Evolutionary conservation across 2,113 vertebrate genomes (phyloP).

Genomic region (Salvelinus sp.): DNA sequence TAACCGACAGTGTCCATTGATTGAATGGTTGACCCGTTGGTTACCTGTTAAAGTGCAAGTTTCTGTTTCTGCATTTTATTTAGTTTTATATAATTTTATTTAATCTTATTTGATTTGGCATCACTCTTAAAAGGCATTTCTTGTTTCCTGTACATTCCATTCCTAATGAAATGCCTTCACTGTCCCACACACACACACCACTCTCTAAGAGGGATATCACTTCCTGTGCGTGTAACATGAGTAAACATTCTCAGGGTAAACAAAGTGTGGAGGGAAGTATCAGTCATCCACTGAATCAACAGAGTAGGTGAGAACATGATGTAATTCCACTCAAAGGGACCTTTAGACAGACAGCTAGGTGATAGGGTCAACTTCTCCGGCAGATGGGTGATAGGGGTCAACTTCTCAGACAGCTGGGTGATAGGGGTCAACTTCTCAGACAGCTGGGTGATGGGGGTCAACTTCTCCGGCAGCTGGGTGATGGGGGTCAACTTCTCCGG

Average conservation of each 20-base stretch:
- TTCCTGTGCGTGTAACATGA: constrained; percentile 49
- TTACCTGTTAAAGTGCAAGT: constrained; percentile 52
- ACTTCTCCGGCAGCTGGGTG: no score
- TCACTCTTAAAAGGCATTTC: constrained; percentile 22
- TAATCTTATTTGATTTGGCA: constrained; percentile 44
- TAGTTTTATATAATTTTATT: constrained; percentile 6
- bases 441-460: no score
- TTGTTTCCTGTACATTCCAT: constrained; percentile 17
- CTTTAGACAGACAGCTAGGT: background rate
- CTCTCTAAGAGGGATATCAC: constrained; percentile 21
- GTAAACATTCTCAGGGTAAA: constrained; percentile 36
- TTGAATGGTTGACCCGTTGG: constrained; percentile 30
- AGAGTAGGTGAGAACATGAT: background rate
- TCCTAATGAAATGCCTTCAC: background rate
- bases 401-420: no score
- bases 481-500: no score
- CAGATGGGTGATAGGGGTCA: no score
- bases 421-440: no score
- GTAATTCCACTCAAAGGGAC: constrained; percentile 19
- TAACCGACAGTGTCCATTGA: background rate
- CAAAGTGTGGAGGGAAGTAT: constrained; percentile 13
- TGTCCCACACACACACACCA: constrained; percentile 4
- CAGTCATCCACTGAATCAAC: background rate
- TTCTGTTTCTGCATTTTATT: constrained; percentile 22
- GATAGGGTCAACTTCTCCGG: no score